Conservation (phyloP, 1,140 invertebrate genomes). For the Caenorhabditis latens region DNA sequence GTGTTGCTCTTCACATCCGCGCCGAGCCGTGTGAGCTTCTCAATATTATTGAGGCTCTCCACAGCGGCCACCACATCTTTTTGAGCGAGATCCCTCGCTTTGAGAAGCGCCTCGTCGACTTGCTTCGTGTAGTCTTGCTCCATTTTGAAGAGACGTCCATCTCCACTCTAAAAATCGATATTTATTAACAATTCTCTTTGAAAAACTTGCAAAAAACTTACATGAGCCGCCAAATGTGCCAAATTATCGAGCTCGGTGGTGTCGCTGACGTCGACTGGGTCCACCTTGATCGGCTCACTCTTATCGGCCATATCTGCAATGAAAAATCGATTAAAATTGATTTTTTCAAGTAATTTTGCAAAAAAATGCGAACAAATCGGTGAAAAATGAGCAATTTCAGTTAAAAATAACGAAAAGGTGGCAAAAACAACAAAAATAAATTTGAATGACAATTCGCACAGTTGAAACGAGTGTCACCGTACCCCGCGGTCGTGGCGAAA, state of each 20-base stretch:
- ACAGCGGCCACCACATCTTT: slow-evolving; percentile 91
- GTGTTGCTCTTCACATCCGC: slow-evolving; percentile 95
- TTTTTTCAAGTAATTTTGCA: background rate
- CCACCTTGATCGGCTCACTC: slow-evolving; percentile 60
- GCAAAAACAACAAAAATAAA: background rate
- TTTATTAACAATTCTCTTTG: too few relatives aligned
- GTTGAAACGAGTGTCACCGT: slow-evolving; percentile 26
- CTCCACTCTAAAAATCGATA: slow-evolving; percentile 63
- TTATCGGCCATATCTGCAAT: slow-evolving; percentile 34
- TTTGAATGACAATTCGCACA: slow-evolving; percentile 48
- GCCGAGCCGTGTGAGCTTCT: slow-evolving; percentile 95
- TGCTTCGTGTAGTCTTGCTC: slow-evolving; percentile 94
- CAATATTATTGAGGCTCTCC: slow-evolving; percentile 89
- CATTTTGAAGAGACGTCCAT: slow-evolving; percentile 84
- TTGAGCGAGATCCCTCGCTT: slow-evolving; percentile 88
- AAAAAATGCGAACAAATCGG: background rate
- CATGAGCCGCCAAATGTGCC: slow-evolving; percentile 63
- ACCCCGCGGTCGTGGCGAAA: background rate
- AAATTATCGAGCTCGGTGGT: slow-evolving; percentile 48
- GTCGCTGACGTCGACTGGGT: slow-evolving; percentile 55
- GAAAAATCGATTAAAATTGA: background rate
- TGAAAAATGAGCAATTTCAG: background rate
- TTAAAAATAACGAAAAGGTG: background rate
- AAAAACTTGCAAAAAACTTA: background rate
- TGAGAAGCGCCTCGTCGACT: slow-evolving; percentile 94